These are phyloP conservation scores for Xanthia togata DNA, from an alignment of 2,888 invertebrate genomes.

Conservation along the genomic window DNA sequence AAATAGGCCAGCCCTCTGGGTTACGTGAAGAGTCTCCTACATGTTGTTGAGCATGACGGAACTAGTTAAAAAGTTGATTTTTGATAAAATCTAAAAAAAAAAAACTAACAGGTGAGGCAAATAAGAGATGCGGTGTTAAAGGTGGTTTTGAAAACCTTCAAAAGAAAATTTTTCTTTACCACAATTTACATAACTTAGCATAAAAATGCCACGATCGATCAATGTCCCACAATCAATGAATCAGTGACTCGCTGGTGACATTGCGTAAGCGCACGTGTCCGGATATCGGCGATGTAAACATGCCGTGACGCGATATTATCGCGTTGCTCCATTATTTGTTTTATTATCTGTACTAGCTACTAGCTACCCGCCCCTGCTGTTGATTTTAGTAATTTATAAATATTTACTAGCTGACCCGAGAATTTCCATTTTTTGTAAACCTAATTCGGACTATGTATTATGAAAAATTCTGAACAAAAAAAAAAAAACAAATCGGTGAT, in stretches of 20 bases:
- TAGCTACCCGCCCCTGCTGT: neutral
- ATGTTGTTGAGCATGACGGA: too few relatives aligned
- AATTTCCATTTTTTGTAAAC: too few relatives aligned
- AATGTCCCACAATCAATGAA: constrained; percentile 63
- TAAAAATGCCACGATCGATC: constrained; percentile 61
- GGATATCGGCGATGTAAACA: constrained; percentile 63
- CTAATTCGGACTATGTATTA: too few relatives aligned
- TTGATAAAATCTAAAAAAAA: neutral
- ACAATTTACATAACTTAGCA: constrained; percentile 45
- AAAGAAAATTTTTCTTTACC: constrained; percentile 29
- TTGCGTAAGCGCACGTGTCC: constrained; percentile 68
- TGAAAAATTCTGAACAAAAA: too few relatives aligned
- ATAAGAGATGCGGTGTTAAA: neutral
- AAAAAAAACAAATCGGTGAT: too few relatives aligned
- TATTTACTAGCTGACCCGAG: too few relatives aligned
- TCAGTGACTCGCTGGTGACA: constrained; percentile 56
- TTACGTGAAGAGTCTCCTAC: too few relatives aligned
- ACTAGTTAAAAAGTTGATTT: too few relatives aligned
- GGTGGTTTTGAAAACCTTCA: neutral
- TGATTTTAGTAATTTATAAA: too few relatives aligned
- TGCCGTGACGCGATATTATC: constrained; percentile 29
- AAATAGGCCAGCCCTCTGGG: too few relatives aligned
- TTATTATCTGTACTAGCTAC: constrained; percentile 8
- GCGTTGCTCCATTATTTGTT: constrained; percentile 37
- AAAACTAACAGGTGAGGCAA: neutral